Evolutionary conservation across 2,113 vertebrate species (phyloP), one percentile per base, ranked within the genome.

Genomic region (Sitta europaea): DNA sequence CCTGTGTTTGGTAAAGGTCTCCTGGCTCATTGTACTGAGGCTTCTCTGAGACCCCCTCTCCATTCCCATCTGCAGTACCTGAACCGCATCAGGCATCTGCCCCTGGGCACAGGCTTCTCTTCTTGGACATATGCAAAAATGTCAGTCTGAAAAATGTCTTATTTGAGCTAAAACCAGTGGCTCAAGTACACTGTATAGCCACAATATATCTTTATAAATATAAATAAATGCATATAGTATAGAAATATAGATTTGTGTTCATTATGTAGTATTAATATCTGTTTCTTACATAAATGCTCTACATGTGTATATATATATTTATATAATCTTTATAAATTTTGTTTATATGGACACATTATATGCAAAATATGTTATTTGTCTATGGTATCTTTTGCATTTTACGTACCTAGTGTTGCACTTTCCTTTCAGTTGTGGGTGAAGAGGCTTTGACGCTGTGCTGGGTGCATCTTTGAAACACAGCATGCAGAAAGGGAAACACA

Each of bases 11-110:
- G 57, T 76, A n/a, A 67, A 83, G 43, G 14, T 79, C 35, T 86
- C 62, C 23, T 43, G 8, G 2, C n/a, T 75, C 25, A 18, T 5
- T 5, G 4, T 4, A 11, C 28, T 3, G 1, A 77, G 73, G 31
- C 13, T 93, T 38, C 50, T 83, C 12, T 0, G 0, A 77, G 47
- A 62, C 6, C 6, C 14, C 5, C 7, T n/a, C n/a, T 65, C 59
- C 42, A 23, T 42, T 21, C 55, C 14, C 25, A 50, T 25, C 42
- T 12, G 6, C 2, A 4, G 22, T 43, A 61, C 8, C 3, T 24
- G 68, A 76, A 61, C n/a, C 50, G 65, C 45, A n/a, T n/a, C n/a
- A 36, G 9, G 23, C n/a, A n/a, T 18, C 22, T 5, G 3, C 16
- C 35, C 54, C 63, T 61, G 38, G 20, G 47, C 12, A 6, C 54